Evolutionary conservation across 2,113 vertebrate genomes (phyloP).

Genomic region (Limnothrissa miodon): DNA sequence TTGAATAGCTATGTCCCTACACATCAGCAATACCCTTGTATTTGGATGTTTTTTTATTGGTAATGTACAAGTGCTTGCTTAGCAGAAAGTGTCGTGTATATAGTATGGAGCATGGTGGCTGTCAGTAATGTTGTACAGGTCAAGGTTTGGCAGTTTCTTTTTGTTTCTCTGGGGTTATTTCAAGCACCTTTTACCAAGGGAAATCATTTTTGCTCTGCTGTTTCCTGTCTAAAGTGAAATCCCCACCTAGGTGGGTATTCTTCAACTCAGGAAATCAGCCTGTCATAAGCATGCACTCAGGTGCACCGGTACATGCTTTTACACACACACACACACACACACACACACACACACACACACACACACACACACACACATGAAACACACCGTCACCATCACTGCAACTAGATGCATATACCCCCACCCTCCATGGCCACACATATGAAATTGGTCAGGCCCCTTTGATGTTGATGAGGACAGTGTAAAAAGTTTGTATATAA

Average conservation of each 20-base stretch:
- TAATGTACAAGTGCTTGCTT: slow-evolving; percentile 79
- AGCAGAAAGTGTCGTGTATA: slow-evolving; percentile 69
- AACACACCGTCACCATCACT: neutral
- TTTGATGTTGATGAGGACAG: slow-evolving; percentile 58
- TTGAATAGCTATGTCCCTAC: slow-evolving; percentile 67
- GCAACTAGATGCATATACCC: neutral
- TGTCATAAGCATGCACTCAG: slow-evolving; percentile 28
- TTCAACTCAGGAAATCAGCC: slow-evolving; percentile 77
- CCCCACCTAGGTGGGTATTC: slow-evolving; percentile 59
- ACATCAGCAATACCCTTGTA: slow-evolving; percentile 87
- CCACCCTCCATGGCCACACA: neutral
- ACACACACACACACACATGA: slow-evolving; percentile 9
- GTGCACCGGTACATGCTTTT: slow-evolving; percentile 19
- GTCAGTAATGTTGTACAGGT: slow-evolving; percentile 71
- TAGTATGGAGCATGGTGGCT: slow-evolving; percentile 81
- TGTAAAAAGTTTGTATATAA: slow-evolving; percentile 34
- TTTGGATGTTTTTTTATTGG: slow-evolving; percentile 78
- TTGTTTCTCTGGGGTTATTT: slow-evolving; percentile 57
- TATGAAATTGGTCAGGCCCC: slow-evolving; percentile 43
- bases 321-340: slow-evolving; percentile 36
- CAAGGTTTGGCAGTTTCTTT: slow-evolving; percentile 57
- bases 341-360: slow-evolving; percentile 48
- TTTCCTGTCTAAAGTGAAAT: slow-evolving; percentile 71
- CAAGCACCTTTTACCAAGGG: slow-evolving; percentile 65
- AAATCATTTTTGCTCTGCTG: slow-evolving; percentile 63